Base-by-base conservation (phyloP, 2,797 vertebrate genomes). In the Trachurus trachurus region DNA sequence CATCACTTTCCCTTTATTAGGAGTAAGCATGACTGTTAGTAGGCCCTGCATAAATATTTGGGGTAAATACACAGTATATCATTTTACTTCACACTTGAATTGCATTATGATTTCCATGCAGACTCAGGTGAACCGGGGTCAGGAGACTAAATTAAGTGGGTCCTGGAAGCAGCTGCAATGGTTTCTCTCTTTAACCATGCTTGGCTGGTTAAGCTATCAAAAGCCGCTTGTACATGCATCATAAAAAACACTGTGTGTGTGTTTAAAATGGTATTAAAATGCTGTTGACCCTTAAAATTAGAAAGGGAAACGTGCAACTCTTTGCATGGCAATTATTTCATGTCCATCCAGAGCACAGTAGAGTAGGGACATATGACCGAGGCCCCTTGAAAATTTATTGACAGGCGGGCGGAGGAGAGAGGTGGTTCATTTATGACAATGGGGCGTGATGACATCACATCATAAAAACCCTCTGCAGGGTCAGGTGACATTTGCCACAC, bases 151-250 rank as follows among this genome's bases (percentile, higher is more conserved):
- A 98, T 99, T 98, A 99, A 97, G 96, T 95, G 95, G 95, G 95
- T 95, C 94, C 93, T 96, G 96, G 97, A 96, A 97, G 97, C 98
- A 98, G 97, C 98, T 98, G 98, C 96, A 96, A 84, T 95, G 96
- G 93, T 94, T 95, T 92, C 92, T 96, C 96, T 97, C 96, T 99
- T 99, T 98, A 98, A 97, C 97, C 97, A 98, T 97, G 98, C 97
- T 98, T 98, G 97, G 96, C 93, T 97, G 98, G 96, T 97, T 98
- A 97, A 97, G 96, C 97, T 97, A 99, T 99, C 98, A 99, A 97
- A 97, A 96, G 91, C 95, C 93, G 96, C 96, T 94, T 96, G 97
- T 97, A 97, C 95, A 95, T 96, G 97, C 97, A 94, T 96, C 96
- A 98, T 99, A 98, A 98, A 99, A 97, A 96, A 95, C 95, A 95